These are phyloP conservation scores for Ectropis grisescens DNA, from an alignment of 1,140 invertebrate species.

Conservation along the genomic window DNA sequence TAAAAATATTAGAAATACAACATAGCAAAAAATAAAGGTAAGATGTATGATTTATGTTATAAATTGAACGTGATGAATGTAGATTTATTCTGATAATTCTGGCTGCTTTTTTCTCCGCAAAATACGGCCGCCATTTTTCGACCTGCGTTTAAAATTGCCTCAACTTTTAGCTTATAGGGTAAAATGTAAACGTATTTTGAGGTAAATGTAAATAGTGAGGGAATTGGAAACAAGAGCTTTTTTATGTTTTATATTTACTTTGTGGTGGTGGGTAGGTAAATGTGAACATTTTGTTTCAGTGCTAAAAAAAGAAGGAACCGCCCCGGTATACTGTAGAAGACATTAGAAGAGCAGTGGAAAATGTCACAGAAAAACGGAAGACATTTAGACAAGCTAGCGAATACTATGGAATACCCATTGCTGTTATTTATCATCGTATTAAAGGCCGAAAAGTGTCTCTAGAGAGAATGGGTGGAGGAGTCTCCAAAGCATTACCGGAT, in stretches of 20 bases:
- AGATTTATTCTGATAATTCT: background rate
- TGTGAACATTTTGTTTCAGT: conserved; percentile 1
- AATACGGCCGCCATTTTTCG: background rate
- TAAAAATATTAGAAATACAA: background rate
- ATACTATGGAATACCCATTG: too few relatives aligned
- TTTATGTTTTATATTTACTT: background rate
- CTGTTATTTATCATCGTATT: background rate
- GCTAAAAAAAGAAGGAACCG: background rate
- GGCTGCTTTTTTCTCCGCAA: background rate
- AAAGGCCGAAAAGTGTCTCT: background rate
- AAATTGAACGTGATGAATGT: conserved; percentile 1
- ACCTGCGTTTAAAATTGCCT: background rate
- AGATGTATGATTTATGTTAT: too few relatives aligned
- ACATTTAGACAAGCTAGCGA: background rate
- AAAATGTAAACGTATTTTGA: conserved; percentile 1
- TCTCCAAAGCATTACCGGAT: background rate
- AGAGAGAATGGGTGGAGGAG: background rate
- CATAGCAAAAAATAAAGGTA: background rate
- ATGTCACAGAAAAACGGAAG: background rate
- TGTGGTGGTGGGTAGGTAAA: background rate
- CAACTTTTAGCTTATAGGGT: background rate
- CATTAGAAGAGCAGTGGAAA: background rate
- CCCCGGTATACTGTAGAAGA: background rate
- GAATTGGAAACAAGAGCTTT: conserved; percentile 1
- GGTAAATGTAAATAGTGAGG: conserved; percentile 1